Base-by-base conservation (phyloP, 1,140 invertebrate genomes). In the Epicauta chinensis region DNA sequence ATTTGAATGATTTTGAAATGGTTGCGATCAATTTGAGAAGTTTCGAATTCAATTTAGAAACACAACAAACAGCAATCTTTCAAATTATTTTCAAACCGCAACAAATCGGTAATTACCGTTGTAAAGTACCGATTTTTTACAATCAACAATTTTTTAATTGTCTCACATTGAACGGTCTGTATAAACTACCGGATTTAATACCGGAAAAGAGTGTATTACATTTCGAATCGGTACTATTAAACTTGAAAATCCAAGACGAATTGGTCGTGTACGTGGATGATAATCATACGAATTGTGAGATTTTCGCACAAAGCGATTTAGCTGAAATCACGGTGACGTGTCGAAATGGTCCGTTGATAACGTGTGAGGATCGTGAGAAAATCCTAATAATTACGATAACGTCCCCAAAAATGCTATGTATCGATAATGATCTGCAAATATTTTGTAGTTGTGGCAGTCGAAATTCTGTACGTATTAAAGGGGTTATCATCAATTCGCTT, bases 91-190 rank as follows among this genome's bases (percentile, higher is more conserved):
- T 14, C 2, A 7, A 6, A 14, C 56, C 12, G 14, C 51, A 23
- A 60, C 45, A 31, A 16, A 36, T 53, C 15, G 61, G 61, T 11
- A 34, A 23, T 2, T 54, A 36, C 16, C 9, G 6, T 1, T 30
- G 36, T 32, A 15, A 53, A 16, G 11, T 63, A n/a, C 53, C 59
- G 6, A 51, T 63, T 37, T 59, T 56, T 51, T 50, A 42, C 9
- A 45, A 58, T 10, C 37, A 40, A 2, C 31, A 12, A 10, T 39
- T 51, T 9, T 63, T 55, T 34, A 63, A 63, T 43, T 53, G 49
- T 42, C 11, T 63, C 6, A 57, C 15, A 31, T 38, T 63, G n/a
- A 29, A 12, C 1, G 61, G 58, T 15, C 39, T 30, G 5, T 34
- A 56, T 30, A 12, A 50, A 1, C 36, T 37, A 32, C 53, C 59